These are phyloP conservation scores for Stomatorhinus walkeri DNA, from an alignment of 2,797 vertebrate genomes.

Conservation along the genomic window DNA sequence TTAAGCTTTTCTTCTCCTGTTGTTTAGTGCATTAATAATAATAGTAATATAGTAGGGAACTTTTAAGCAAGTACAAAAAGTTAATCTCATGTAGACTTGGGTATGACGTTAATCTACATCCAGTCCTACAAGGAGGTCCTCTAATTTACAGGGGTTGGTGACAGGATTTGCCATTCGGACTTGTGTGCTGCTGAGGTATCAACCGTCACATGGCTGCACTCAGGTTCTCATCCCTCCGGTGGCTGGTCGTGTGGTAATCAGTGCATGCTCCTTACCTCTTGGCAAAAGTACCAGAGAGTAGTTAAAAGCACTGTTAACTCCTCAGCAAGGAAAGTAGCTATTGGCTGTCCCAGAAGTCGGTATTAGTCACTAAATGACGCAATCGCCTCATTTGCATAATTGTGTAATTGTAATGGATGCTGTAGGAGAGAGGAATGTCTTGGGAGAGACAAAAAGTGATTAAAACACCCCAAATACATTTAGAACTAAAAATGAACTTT, in stretches of 20 bases:
- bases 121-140: neutral
- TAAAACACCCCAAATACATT: too few relatives aligned
- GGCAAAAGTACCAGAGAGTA: neutral
- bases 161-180: neutral
- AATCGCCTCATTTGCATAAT: too few relatives aligned
- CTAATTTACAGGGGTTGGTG: neutral
- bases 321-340: too few relatives aligned
- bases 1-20: neutral
- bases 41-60: neutral
- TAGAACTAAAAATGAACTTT: too few relatives aligned
- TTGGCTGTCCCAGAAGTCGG: too few relatives aligned
- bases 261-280: neutral
- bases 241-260: neutral
- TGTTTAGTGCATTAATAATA: neutral
- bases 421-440: too few relatives aligned
- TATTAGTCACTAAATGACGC: too few relatives aligned
- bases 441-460: too few relatives aligned
- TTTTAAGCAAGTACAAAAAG: neutral
- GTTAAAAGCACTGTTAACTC: neutral
- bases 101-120: neutral
- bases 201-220: neutral
- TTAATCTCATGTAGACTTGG: neutral
- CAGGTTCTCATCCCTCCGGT: neutral
- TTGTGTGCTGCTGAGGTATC: neutral
- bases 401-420: too few relatives aligned